These are phyloP conservation scores for Rhineura floridana DNA, from an alignment of 2,113 vertebrate species.

Conservation along the genomic window DNA sequence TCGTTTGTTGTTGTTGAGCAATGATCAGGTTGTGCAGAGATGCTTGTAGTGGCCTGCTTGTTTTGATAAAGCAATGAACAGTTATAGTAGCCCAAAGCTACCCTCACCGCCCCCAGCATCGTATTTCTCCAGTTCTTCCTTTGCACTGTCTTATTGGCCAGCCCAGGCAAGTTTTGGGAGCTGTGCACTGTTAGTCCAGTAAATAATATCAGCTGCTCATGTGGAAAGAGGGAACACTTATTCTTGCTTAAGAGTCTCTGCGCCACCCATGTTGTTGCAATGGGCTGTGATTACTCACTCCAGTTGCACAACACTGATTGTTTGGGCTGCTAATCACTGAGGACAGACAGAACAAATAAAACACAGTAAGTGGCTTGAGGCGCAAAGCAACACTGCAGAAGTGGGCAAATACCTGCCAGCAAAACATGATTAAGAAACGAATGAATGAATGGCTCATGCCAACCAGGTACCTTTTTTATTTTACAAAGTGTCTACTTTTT, in stretches of 20 bases:
- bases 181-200: slow-evolving; percentile 41
- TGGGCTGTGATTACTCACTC: slow-evolving; percentile 17
- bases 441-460: slow-evolving; percentile 53
- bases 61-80: slow-evolving; percentile 73
- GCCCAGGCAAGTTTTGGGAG: slow-evolving; percentile 54
- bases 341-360: slow-evolving; percentile 44
- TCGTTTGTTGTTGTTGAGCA: slow-evolving; percentile 49
- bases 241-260: slow-evolving; percentile 50
- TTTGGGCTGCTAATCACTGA: slow-evolving; percentile 40
- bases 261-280: slow-evolving; percentile 43
- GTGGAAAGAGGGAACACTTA: slow-evolving; percentile 49
- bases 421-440: slow-evolving; percentile 29
- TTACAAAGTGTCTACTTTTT: slow-evolving; percentile 71
- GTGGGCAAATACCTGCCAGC: slow-evolving; percentile 29
- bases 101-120: slow-evolving; percentile 29
- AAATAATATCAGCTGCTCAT: slow-evolving; percentile 56
- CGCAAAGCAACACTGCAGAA: slow-evolving; percentile 19
- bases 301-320: slow-evolving; percentile 16
- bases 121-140: slow-evolving; percentile 39
- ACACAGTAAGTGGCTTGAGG: slow-evolving; percentile 26
- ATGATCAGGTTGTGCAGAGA: slow-evolving; percentile 48
- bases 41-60: slow-evolving; percentile 63
- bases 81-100: slow-evolving; percentile 72
- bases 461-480: slow-evolving; percentile 67
- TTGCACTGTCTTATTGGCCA: slow-evolving; percentile 51